Base-by-base conservation (phyloP, 2,888 invertebrate species). In the Nipponacmea schrenckii region DNA sequence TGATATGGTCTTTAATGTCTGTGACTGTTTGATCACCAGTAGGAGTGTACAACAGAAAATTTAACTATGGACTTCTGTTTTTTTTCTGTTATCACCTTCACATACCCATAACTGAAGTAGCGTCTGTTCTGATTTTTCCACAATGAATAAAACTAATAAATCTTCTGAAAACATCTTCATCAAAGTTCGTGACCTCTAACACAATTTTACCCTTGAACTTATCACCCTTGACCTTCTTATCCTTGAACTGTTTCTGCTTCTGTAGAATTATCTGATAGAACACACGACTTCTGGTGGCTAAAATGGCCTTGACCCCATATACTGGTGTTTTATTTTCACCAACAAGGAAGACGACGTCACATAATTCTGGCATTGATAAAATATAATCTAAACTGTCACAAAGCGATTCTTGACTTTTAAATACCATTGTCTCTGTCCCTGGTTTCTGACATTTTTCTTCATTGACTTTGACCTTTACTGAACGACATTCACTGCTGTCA, bases 81-180 rank as follows among this genome's bases (percentile, higher is more conserved):
- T n/a, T n/a, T n/a, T n/a, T n/a, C n/a, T n/a, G n/a, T n/a, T n/a
- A n/a, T n/a, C n/a, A n/a, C 0, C 2, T 12, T 24, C 20, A 20
- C 56, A 8, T 20, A 56, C 56, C 56, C 20, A 56, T 56, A 15
- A 56, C 56, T 24, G 56, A 12, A 14, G 8, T 14, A 56, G 14
- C 24, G 20, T 56, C 56, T 24, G 24, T 14, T 12, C 14, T 56
- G 3, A 56, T 14, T 56, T 56, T 56, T 24, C 56, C 56, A 56
- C 56, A 56, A 24, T 56, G 56, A 56, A 56, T 56, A 56, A 56
- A 56, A 56, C 56, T 56, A 24, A 56, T 56, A 56, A 56, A 56
- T 56, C 56, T 24, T 56, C 56, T 56, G 20, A 56, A 56, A 24
- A 56, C 20, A 24, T 56, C 56, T 56, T 56, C 56, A 8, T 56